A percentile compares a stretch with the other conserved stretches of the same genome.
Conservation (phyloP, 2,888 invertebrate genomes). For the Oeneis ivallda region DNA sequence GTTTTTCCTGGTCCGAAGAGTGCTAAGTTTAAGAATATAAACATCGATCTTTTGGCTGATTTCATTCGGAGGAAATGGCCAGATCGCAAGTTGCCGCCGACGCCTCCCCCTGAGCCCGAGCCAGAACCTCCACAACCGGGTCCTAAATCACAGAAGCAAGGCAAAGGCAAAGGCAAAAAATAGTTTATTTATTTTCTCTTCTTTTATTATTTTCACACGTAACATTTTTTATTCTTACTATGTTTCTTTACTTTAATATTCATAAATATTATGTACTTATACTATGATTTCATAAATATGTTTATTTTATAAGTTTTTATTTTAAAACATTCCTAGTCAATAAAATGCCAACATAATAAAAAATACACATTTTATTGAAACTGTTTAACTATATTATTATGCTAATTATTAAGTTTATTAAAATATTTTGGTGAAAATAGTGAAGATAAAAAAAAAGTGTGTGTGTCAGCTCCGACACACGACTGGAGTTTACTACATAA, state of each 20-base stretch:
- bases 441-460: too few species aligned
- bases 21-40: conserved; percentile 51
- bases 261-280: neutral
- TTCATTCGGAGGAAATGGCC: conserved; percentile 64
- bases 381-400: too few species aligned
- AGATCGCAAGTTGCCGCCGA: conserved; percentile 56
- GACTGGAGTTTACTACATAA: too few species aligned
- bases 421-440: too few species aligned
- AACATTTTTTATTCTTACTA: neutral
- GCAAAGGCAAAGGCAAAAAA: conserved; percentile 38
- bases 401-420: too few species aligned
- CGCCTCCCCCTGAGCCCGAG: conserved; percentile 56
- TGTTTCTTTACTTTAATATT: neutral
- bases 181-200: conserved; percentile 13
- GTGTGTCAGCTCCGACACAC: too few species aligned
- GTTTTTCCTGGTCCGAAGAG: conserved; percentile 50
- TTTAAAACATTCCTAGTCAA: too few species aligned
- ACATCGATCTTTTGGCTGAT: conserved; percentile 51
- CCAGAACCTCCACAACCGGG: conserved; percentile 40
- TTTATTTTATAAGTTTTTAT: too few species aligned
- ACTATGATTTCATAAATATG: too few species aligned
- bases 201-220: neutral
- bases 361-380: too few species aligned
- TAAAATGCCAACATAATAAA: too few species aligned
- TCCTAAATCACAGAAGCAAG: conserved; percentile 27